phyloP scores from a whole-genome alignment of 2,797 vertebrate species.

The Anguilla pacifica region DNA sequence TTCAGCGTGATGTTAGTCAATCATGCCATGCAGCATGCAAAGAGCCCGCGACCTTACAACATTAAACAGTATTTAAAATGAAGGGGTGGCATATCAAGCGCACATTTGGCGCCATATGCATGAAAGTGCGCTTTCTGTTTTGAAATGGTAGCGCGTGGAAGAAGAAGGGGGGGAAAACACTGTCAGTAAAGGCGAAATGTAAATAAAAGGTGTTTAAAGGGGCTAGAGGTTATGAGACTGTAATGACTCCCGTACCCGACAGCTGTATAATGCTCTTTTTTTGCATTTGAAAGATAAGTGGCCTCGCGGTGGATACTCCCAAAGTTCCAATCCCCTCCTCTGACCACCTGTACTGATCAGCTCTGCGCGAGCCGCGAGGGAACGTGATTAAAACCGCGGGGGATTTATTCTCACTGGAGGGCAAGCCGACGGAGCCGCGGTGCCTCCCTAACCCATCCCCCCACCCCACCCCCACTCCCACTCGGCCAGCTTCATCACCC shows the following conservation, averaged over 20 bases:
- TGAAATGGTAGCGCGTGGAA: background rate
- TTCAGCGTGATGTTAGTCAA: conserved; percentile 40
- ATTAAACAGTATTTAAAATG: conserved; percentile 30
- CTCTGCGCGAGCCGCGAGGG: background rate
- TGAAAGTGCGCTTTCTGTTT: conserved; percentile 19
- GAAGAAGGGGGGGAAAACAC: background rate
- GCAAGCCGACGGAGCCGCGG: background rate
- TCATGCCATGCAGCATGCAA: conserved; percentile 39
- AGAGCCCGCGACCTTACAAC: conserved; percentile 30
- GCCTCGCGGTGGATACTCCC: background rate
- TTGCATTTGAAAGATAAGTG: conserved; percentile 29
- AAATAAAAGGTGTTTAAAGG: conserved; percentile 28
- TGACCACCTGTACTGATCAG: conserved; percentile 19
- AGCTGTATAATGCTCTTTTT: conserved; percentile 9
- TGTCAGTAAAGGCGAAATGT: background rate
- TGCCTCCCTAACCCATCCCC: background rate
- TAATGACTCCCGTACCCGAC: background rate
- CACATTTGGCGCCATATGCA: background rate
- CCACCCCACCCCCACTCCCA: background rate
- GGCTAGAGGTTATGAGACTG: background rate
- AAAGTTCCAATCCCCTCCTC: conserved; percentile 7
- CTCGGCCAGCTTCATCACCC: background rate
- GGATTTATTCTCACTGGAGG: conserved; percentile 5
- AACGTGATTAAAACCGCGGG: background rate
- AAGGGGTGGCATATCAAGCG: background rate